Evolutionary conservation across 2,888 invertebrate species (phyloP).

Genomic region (Dermolepida albohirtum): DNA sequence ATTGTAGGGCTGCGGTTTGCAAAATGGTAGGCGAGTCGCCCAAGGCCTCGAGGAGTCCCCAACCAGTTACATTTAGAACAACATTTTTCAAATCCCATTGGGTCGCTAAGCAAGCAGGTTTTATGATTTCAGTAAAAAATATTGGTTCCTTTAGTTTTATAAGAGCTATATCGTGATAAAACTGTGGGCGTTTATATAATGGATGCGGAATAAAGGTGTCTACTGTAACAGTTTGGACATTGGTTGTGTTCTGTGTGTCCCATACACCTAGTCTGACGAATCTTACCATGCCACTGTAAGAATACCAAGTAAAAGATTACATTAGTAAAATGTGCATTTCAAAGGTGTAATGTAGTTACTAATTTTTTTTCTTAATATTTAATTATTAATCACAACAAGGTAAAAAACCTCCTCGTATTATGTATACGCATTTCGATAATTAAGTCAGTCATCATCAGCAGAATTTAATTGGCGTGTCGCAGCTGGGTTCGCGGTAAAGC

Average conservation of each 20-base stretch:
- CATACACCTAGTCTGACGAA: constrained; percentile 5
- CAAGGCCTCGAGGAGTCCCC: too few relatives aligned
- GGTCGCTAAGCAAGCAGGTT: constrained; percentile 9
- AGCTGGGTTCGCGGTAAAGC: too few relatives aligned
- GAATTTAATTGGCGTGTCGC: too few relatives aligned
- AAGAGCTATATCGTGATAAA: constrained; percentile 11
- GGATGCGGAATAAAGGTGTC: constrained; percentile 4
- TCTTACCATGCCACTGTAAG: neutral
- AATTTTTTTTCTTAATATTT: too few relatives aligned
- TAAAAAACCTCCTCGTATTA: too few relatives aligned
- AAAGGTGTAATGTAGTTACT: too few relatives aligned
- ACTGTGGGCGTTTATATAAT: neutral
- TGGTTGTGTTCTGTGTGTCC: neutral
- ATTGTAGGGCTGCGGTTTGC: neutral
- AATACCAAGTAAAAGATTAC: neutral
- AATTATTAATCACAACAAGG: too few relatives aligned
- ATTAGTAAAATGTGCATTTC: neutral
- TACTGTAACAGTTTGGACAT: neutral
- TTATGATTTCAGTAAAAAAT: neutral
- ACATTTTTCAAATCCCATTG: neutral
- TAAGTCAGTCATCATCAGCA: too few relatives aligned
- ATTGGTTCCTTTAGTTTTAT: constrained; percentile 1
- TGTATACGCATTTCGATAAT: too few relatives aligned
- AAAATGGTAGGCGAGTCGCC: too few relatives aligned
- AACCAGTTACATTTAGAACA: too few relatives aligned